These are phyloP conservation scores for Phaetusa simplex DNA, from an alignment of 2,113 vertebrate genomes.

Conservation along the genomic window DNA sequence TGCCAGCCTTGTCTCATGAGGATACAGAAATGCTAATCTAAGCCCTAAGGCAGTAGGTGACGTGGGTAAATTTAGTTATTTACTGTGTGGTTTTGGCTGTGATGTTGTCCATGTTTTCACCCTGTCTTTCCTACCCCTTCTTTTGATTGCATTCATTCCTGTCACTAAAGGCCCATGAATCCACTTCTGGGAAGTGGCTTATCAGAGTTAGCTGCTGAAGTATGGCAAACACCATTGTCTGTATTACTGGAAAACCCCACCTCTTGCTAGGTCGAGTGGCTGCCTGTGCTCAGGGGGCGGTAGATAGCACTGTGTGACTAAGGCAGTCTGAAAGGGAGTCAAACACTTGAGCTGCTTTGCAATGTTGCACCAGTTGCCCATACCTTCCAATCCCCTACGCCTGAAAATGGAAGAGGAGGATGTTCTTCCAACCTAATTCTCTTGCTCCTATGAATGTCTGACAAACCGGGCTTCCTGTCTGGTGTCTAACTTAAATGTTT, in stretches of 20 bases:
- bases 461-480: background rate
- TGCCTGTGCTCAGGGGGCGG: background rate
- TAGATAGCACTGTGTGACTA: fast-evolving
- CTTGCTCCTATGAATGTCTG: background rate
- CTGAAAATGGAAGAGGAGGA: background rate
- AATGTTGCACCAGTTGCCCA: background rate
- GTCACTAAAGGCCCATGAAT: background rate
- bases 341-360: background rate
- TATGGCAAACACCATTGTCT: background rate
- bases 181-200: background rate
- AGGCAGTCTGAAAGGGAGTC: background rate
- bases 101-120: background rate
- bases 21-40: background rate
- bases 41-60: background rate
- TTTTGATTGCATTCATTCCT: background rate
- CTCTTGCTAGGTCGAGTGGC: background rate
- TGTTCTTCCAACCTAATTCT: background rate
- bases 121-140: background rate
- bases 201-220: background rate
- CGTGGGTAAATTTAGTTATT: background rate
- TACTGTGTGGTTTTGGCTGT: background rate
- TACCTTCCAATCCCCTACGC: background rate
- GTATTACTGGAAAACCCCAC: background rate
- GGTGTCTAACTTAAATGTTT: background rate
- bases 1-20: background rate